Percentiles rank a stretch among this genome's conserved stretches.
Evolutionary conservation across 1,140 invertebrate genomes (phyloP).

Genomic region (Diorhabda elongata): DNA sequence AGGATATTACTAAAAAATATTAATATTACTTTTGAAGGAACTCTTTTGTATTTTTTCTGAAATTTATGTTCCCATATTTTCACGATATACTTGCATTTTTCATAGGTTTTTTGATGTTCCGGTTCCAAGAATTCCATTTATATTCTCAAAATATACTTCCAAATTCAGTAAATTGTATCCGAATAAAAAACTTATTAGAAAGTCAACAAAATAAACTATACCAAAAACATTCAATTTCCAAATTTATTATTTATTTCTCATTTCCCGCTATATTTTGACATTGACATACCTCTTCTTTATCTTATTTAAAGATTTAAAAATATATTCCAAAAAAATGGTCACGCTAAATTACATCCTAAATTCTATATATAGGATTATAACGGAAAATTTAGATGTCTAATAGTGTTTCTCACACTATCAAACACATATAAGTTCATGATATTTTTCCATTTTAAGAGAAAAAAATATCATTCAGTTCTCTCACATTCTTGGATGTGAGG

Average conservation of each 20-base stretch:
- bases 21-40: slow-evolving; percentile 64
- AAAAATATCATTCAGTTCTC: too few species aligned
- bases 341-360: too few species aligned
- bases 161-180: too few species aligned
- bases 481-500: too few species aligned
- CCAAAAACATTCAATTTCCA: background rate
- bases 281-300: background rate
- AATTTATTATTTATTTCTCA: background rate
- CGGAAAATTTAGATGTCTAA: too few species aligned
- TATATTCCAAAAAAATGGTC: too few species aligned
- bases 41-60: slow-evolving; percentile 60
- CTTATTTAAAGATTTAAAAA: too few species aligned
- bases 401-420: too few species aligned
- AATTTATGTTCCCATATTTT: slow-evolving; percentile 78
- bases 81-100: slow-evolving; percentile 62
- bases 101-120: slow-evolving; percentile 38
- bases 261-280: slow-evolving; percentile 3
- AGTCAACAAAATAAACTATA: background rate
- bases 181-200: too few species aligned
- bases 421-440: too few species aligned
- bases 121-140: slow-evolving; percentile 41
- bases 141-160: background rate
- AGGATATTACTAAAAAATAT: slow-evolving; percentile 17
- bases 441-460: too few species aligned
- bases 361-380: too few species aligned